phyloP scores from a whole-genome alignment of 2,888 invertebrate species.

The Leucophenga montana region DNA sequence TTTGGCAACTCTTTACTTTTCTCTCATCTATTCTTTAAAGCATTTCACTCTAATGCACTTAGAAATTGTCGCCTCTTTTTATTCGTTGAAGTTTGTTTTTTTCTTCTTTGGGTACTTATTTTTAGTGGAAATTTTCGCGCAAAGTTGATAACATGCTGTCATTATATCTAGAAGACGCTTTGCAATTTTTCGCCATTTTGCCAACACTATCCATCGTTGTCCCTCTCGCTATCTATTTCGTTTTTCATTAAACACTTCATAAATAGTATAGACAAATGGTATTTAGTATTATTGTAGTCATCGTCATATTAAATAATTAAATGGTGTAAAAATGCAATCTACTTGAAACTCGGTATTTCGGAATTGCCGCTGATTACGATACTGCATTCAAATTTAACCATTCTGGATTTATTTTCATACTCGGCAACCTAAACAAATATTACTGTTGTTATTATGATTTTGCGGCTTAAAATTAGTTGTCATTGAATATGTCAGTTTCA shows the following conservation, averaged over 20 bases:
- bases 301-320: too few species aligned
- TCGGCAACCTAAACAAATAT: too few species aligned
- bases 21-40: neutral
- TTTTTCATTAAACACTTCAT: neutral
- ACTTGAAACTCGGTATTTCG: too few species aligned
- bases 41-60: slow-evolving; percentile 2
- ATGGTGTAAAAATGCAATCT: too few species aligned
- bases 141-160: slow-evolving; percentile 61
- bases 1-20: neutral
- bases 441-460: too few species aligned
- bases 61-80: slow-evolving; percentile 7
- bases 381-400: too few species aligned
- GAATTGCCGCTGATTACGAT: too few species aligned
- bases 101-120: slow-evolving; percentile 30
- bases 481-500: too few species aligned
- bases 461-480: too few species aligned
- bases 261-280: too few species aligned
- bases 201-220: slow-evolving; percentile 21
- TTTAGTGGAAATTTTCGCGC: slow-evolving; percentile 32
- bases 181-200: slow-evolving; percentile 28
- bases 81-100: slow-evolving; percentile 29
- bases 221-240: slow-evolving; percentile 42
- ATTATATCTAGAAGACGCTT: slow-evolving; percentile 61
- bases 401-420: too few species aligned
- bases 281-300: too few species aligned